Conservation (phyloP, 1,140 invertebrate genomes). For the Aphelenchoides avenae region DNA sequence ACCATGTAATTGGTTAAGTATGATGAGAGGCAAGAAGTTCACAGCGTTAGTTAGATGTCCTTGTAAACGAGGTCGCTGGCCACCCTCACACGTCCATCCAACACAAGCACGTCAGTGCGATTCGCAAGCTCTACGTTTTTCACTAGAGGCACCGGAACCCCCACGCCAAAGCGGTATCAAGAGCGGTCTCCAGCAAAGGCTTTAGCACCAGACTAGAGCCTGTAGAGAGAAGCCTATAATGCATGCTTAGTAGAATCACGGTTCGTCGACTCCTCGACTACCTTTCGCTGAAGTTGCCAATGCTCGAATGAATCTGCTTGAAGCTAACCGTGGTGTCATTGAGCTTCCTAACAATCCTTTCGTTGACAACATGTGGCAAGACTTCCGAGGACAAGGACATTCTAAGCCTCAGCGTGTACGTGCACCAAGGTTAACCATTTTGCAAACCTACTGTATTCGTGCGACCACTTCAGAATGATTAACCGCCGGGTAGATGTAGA, state of each 20-base stretch:
- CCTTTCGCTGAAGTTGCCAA: slow-evolving; percentile 33
- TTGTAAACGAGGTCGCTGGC: slow-evolving; percentile 23
- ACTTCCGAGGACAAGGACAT: no score
- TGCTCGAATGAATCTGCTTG: slow-evolving; percentile 17
- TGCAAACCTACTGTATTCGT: slow-evolving; percentile 32
- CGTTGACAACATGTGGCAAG: slow-evolving; percentile 21
- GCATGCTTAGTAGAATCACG: not conserved
- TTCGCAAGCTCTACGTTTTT: slow-evolving; percentile 40
- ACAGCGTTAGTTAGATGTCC: no score
- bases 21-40: no score
- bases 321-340: slow-evolving; percentile 22
- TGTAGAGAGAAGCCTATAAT: slow-evolving; percentile 33
- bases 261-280: not conserved
- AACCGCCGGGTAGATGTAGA: slow-evolving; percentile 30
- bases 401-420: slow-evolving; percentile 18
- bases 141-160: slow-evolving; percentile 36
- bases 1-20: no score
- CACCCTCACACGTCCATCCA: slow-evolving; percentile 14
- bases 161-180: slow-evolving; percentile 32
- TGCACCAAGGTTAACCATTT: not conserved
- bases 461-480: slow-evolving; percentile 29
- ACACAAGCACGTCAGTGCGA: slow-evolving; percentile 7
- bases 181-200: slow-evolving; percentile 26
- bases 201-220: slow-evolving; percentile 23
- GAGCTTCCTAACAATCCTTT: slow-evolving; percentile 19